Base-by-base conservation (phyloP, 2,888 invertebrate genomes). In the Cyclophora albipunctata region DNA sequence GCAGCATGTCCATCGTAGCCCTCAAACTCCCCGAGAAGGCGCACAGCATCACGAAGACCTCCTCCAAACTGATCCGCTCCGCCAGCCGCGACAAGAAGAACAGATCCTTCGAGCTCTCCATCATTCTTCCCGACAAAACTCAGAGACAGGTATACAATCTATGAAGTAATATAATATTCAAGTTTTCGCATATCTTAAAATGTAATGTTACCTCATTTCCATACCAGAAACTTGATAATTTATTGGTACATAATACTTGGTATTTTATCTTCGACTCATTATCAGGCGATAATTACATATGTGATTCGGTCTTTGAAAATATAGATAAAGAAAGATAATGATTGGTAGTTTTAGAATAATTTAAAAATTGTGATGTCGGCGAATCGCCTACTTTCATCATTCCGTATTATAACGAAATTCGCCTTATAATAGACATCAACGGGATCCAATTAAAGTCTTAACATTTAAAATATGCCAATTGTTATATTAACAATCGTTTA, bases 71-170 rank as follows among this genome's bases (percentile, higher is more conserved):
- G 48, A 90, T 91, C 65, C 83, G 86, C 55, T 82, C 91, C 50
- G 90, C 90, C 45, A 90, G 86, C 58, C 84, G 90, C 37, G 90
- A 91, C 64, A 89, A 91, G 63, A 90, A 90, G 66, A 90, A 90
- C 58, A 84, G 90, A 64, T 78, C 89, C 45, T 89, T 91, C 61
- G 92, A 92, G 62, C 87, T 92, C 51, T 91, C 91, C 7, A 88
- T 92, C 53, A 92, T 92, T 65, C 90, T 91, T 42, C 92, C 92
- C 40, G 92, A 92, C 69, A 92, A 92, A 79, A 89, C 91, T 5
- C 92, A 91, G 67, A 90, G 89, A 80, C 90, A 91, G 87, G 92
- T 92, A 80, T 85, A 73, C 49, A 42, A 43, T 7, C n/a, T 48
- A 34, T 45, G 37, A 40, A 42, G 40, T 37, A 40, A 20, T 5